Base-by-base conservation (phyloP, 2,888 invertebrate genomes). In the Congeria kusceri region DNA sequence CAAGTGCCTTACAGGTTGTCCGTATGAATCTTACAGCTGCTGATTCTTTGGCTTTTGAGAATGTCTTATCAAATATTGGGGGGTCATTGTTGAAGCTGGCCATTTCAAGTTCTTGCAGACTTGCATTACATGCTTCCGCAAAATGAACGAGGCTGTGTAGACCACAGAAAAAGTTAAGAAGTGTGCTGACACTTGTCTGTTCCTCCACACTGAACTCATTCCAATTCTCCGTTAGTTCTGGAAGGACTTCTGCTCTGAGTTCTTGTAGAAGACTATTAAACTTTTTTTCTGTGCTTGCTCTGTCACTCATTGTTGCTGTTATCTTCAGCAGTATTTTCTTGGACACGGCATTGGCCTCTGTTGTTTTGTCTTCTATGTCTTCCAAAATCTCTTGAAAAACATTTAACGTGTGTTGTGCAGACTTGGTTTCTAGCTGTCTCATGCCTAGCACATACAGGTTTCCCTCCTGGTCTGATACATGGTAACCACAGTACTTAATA, bases 81-180 rank as follows among this genome's bases (percentile, higher is more conserved):
- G 39, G 3, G 1, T 58, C 28, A 74, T 68, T 57, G 20, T 70
- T 62, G 53, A 77, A 71, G 39, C 27, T 32, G 1, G 39, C 63
- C 11, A 29, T 57, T 32, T 77, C 63, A 56, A 59, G 18, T 58
- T 66, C 57, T 0, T 62, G 25, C n/a, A 71, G 11, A 11, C 47
- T 27, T 9, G 46, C 39, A 27, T 76, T 70, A 9, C 68, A 23
- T 11, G 71, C 44, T 63, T 87, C 85, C n/a, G 85, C 84, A 25
- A 83, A 66, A 29, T 83, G 80, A 1, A 84, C 83, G 0, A 85
- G 59, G 11, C 74, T 58, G 49, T 86, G 87, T 1, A 86, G 59
- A 1, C 85, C 86, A 71, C 86, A 85, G 61, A 86, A 86, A 61
- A 86, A 87, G 47, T 82, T 86, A 25, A 80, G 39, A 1, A 86